Evolutionary conservation across 2,888 invertebrate genomes (phyloP), one percentile per base, ranked within the genome.

Genomic region (Pseudococcus longispinus): DNA sequence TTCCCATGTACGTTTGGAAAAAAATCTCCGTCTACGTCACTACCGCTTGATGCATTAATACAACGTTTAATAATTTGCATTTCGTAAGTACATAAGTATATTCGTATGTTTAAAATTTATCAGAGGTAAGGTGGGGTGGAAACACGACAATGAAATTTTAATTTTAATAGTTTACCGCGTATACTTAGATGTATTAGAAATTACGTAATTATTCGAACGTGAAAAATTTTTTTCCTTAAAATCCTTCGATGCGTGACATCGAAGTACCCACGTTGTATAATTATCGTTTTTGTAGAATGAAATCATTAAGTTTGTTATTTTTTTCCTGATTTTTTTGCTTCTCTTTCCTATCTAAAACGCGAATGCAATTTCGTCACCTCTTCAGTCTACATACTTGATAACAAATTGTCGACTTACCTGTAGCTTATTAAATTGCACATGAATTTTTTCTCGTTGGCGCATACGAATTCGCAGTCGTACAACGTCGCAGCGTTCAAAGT

Each of bases 401-500:
- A 32, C n/a, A 42, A 74, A 29, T 74, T 8, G 32, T 80, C 1
- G 26, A 88, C 85, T 89, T 90, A 94, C 95, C 95, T 93, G 90
- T 93, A 96, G 88, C 95, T 95, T 89, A 95, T 96, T 0, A 95
- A 95, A 42, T 94, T 93, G 89, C 96, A 96, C 89, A 92, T 92
- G 90, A 95, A 95, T 88, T 93, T 93, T 87, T 92, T 92, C 90
- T 95, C 95, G 11, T 92, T 92, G 84, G 93, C 94, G 90, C 96
- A 96, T 11, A 95, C 92, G 0, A 93, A 91, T 89, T 96, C 96
- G 90, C 96, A 96, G 88, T 95, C 95, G 23, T 95, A 94, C 15
- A 96, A 93, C 20, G 93, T 94, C 0, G 93, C 93, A 1, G 94
- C 94, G 1, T 93, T 91, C 74, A 93, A 92, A 0, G 94, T 93